Evolutionary conservation across 2,888 invertebrate species (phyloP).

Genomic region (Tinea trinotella): DNA sequence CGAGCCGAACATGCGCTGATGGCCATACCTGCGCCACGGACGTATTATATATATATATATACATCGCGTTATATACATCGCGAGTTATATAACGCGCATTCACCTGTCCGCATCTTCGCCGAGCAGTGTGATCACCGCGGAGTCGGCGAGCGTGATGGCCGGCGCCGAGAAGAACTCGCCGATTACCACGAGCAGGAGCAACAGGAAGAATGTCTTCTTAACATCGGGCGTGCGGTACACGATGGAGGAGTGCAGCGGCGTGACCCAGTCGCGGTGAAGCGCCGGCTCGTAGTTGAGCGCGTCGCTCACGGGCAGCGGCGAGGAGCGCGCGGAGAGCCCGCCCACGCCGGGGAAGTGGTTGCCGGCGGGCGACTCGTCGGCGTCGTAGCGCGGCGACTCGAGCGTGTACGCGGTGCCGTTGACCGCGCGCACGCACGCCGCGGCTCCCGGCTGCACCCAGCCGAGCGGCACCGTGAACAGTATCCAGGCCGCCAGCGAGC

Average conservation of each 20-base stretch:
- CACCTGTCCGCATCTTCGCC: slow-evolving; percentile 88
- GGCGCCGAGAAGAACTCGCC: slow-evolving; percentile 99
- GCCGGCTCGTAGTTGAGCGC: slow-evolving; percentile 82
- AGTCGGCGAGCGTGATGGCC: slow-evolving; percentile 94
- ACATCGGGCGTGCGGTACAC: slow-evolving; percentile 93
- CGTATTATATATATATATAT: background rate
- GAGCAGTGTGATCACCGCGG: slow-evolving; percentile 89
- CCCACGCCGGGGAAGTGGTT: slow-evolving; percentile 44
- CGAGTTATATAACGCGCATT: background rate
- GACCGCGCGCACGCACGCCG: slow-evolving; percentile 81
- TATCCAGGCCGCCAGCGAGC: slow-evolving; percentile 95
- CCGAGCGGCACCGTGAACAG: slow-evolving; percentile 96
- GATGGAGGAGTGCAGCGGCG: slow-evolving; percentile 93
- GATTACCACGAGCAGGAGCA: slow-evolving; percentile 92
- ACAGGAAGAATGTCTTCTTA: slow-evolving; percentile 94
- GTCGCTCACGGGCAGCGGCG: slow-evolving; percentile 83
- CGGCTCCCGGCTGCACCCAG: slow-evolving; percentile 94
- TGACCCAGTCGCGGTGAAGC: slow-evolving; percentile 83
- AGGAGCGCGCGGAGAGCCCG: slow-evolving; percentile 46
- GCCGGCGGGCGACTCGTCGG: slow-evolving; percentile 43
- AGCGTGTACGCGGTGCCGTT: slow-evolving; percentile 74
- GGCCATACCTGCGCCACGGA: slow-evolving; percentile 79
- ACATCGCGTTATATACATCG: no score
- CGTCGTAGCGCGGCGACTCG: slow-evolving; percentile 71
- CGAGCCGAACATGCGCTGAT: slow-evolving; percentile 98